These are phyloP conservation scores for Philonicus albiceps DNA, from an alignment of 2,888 invertebrate species.

Conservation along the genomic window DNA sequence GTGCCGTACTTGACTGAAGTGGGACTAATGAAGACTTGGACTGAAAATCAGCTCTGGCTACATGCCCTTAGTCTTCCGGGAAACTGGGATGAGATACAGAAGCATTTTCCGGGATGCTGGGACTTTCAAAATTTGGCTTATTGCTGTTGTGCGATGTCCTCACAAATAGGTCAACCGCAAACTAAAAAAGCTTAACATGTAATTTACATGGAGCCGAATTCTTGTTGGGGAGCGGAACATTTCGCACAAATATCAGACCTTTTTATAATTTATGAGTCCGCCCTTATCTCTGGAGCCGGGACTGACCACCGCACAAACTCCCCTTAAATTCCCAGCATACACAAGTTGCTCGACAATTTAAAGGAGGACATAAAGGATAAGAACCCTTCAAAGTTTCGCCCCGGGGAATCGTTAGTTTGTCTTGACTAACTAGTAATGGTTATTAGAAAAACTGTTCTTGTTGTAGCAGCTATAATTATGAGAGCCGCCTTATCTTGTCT, in stretches of 20 bases:
- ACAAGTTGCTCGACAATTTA: conserved; percentile 13
- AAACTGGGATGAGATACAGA: not conserved
- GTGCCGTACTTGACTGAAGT: not conserved
- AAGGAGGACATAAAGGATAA: conserved; percentile 25
- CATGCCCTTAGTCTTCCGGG: not conserved
- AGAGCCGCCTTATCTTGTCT: not conserved
- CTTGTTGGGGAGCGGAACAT: not conserved
- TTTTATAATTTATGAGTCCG: conserved; percentile 5
- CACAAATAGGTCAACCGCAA: conserved; percentile 9
- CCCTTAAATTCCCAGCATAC: conserved; percentile 6
- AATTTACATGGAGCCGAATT: conserved; percentile 5
- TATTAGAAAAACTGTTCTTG: conserved; percentile 16
- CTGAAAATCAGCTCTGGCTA: not conserved
- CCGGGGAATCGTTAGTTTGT: conserved; percentile 11
- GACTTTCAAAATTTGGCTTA: not conserved
- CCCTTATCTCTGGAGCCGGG: not conserved
- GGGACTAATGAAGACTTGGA: not conserved
- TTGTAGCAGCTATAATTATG: not conserved
- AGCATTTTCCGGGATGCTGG: not conserved
- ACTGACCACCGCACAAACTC: conserved; percentile 16
- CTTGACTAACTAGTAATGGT: conserved; percentile 27
- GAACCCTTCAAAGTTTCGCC: conserved; percentile 11
- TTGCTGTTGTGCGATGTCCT: not conserved
- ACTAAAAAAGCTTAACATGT: conserved; percentile 1
- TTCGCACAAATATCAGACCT: conserved; percentile 7